Percentiles rank a stretch among this genome's conserved stretches.
These are phyloP conservation scores for Tapirus terrestris DNA, from an alignment of 2,113 vertebrate species.

Conservation along the genomic window DNA sequence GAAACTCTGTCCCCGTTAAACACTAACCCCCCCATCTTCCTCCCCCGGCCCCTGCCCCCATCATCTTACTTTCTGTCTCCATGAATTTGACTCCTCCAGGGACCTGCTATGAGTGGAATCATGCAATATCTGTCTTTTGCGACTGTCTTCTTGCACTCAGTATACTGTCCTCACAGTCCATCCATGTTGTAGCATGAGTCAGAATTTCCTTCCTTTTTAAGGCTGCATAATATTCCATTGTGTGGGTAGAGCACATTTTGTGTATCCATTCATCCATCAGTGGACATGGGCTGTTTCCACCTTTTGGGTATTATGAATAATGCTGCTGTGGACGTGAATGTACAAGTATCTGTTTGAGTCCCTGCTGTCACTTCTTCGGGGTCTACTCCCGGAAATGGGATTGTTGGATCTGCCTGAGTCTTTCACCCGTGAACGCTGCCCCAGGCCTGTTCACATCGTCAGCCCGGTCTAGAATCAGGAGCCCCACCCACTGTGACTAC, in stretches of 20 bases:
- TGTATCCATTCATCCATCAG: accelerated
- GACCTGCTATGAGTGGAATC: accelerated
- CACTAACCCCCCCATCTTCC: accelerated
- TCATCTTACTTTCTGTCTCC: background rate
- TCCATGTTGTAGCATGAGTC: accelerated
- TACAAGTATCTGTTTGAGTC: accelerated
- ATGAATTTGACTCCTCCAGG: accelerated
- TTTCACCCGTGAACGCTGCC: accelerated
- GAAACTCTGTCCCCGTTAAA: background rate
- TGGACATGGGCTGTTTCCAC: accelerated
- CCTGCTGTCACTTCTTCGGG: accelerated
- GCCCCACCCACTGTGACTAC: accelerated
- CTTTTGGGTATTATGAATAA: accelerated
- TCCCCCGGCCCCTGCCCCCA: accelerated
- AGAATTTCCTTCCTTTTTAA: background rate
- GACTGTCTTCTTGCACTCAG: background rate
- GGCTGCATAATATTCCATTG: accelerated
- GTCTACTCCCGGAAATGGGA: accelerated
- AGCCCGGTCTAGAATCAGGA: accelerated
- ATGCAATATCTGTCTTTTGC: accelerated
- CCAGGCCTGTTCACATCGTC: accelerated
- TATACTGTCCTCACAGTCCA: accelerated
- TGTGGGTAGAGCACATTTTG: accelerated
- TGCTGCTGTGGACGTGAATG: accelerated
- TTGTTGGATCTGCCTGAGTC: accelerated